These are phyloP conservation scores for Platycheirus albimanus DNA, from an alignment of 2,888 invertebrate genomes.

Conservation along the genomic window DNA sequence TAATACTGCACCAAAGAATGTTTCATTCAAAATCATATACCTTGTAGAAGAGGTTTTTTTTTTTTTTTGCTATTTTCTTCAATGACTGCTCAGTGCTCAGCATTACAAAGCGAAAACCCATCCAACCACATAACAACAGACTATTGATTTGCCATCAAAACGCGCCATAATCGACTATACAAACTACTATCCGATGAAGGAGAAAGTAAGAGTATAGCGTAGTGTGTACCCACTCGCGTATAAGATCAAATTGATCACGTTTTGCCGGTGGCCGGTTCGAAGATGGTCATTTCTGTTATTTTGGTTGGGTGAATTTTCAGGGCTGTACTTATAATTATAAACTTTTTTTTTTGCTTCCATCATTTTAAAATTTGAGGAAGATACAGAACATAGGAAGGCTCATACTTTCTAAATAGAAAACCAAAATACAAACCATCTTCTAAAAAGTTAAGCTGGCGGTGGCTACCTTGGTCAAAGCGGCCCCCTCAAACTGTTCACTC, in stretches of 20 bases:
- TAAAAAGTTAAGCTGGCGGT: no score
- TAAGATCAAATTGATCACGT: conserved; percentile 73
- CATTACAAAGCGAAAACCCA: conserved; percentile 62
- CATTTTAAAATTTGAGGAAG: no score
- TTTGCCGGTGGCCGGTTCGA: conserved; percentile 72
- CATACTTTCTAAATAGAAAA: no score
- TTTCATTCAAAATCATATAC: conserved; percentile 58
- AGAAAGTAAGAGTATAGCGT: conserved; percentile 65
- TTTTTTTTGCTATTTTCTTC: conserved; percentile 19
- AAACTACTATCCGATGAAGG: conserved; percentile 41
- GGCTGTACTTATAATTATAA: conserved; percentile 14
- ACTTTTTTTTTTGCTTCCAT: no score
- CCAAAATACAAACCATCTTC: no score
- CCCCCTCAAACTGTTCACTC: no score
- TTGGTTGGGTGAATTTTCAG: not conserved
- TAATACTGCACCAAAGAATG: conserved; percentile 33
- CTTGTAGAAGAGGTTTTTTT: conserved; percentile 38
- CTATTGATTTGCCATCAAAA: conserved; percentile 70
- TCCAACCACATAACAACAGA: conserved; percentile 67
- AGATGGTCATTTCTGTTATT: conserved; percentile 37
- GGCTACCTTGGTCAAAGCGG: no score
- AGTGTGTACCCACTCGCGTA: conserved; percentile 69
- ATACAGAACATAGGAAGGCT: no score
- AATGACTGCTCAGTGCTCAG: no score
- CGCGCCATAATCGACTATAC: conserved; percentile 64